Conservation (phyloP, 2,888 invertebrate species). For the Metacarcinus magister region DNA sequence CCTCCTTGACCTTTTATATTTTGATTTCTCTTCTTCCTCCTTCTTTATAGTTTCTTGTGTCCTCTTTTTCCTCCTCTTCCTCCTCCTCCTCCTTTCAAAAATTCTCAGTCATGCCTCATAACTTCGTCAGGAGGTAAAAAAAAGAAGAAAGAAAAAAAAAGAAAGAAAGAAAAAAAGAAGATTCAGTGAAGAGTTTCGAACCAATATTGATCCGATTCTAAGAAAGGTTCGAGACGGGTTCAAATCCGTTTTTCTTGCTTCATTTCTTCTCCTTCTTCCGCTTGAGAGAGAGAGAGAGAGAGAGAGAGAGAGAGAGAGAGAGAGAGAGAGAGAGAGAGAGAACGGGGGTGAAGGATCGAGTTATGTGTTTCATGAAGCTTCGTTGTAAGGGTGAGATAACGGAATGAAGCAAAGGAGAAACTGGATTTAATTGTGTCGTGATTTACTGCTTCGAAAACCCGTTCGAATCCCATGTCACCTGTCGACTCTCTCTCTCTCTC, state of each 20-base stretch:
- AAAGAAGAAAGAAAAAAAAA: neutral
- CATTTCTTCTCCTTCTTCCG: neutral
- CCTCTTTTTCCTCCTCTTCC: neutral
- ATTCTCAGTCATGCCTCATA: neutral
- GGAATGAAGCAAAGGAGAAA: neutral
- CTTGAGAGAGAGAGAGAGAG: neutral
- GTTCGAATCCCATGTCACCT: neutral
- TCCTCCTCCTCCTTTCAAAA: neutral
- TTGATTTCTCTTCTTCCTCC: neutral
- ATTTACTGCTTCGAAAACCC: conserved; percentile 27
- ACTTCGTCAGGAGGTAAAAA: too few relatives aligned
- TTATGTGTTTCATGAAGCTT: neutral
- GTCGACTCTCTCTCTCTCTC: neutral
- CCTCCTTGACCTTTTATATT: neutral
- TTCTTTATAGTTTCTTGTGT: neutral
- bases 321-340: neutral
- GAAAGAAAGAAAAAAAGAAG: neutral
- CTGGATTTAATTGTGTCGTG: conserved; percentile 36
- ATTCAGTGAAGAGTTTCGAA: conserved; percentile 20
- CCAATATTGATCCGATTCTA: neutral
- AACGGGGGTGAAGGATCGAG: too few relatives aligned
- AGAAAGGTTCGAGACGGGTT: neutral
- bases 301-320: neutral
- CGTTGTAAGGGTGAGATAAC: neutral
- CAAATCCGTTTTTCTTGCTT: neutral